Evolutionary conservation across 2,797 vertebrate genomes (phyloP), one percentile per base, ranked within the genome.

Genomic region (Coluber constrictor): DNA sequence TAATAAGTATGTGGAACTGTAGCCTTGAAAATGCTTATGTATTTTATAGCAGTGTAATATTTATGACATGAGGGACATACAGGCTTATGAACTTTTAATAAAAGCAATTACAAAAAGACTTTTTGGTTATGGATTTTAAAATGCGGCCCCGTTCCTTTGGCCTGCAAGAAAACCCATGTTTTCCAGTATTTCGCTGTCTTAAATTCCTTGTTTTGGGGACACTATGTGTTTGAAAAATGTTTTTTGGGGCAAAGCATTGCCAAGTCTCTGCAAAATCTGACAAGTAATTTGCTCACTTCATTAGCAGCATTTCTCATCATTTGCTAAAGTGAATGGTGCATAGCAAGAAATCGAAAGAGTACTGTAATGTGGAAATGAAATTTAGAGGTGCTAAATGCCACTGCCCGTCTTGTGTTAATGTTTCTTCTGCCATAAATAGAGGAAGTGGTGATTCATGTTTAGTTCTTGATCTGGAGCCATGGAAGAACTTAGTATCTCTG

Each of bases 371-470:
- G 94, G 96, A 96, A 96, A 96, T 91, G 93, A 94, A 94, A 83
- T 86, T 95, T 86, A 92, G 79, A 57, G 92, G 92, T 90, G 92
- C 87, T 95, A 94, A 97, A 95, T 95, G 93, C 96, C 95, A 95
- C 94, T 92, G 83, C 90, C 93, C 88, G 94, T 95, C 91, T 95
- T 95, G 96, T 95, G 95, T 95, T 95, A 95, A 89, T 95, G 93
- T 93, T 93, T 59, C 0, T 92, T 95, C 87, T 96, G 93, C 96
- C 94, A 96, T 96, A 97, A 97, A 97, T 96, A 97, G 96, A 94
- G 95, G 94, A 96, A 96, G 95, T 96, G 92, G 94, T 93, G 94
- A 96, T 97, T 97, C 94, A 95, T 96, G 88, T 70, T 92, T 95
- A 94, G 95, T 51, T 90, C 55, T 94, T 91, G 91, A 93, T 66